Evolutionary conservation across 2,888 invertebrate species (phyloP), one percentile per base, ranked within the genome.

Genomic region (Diploptera punctata): DNA sequence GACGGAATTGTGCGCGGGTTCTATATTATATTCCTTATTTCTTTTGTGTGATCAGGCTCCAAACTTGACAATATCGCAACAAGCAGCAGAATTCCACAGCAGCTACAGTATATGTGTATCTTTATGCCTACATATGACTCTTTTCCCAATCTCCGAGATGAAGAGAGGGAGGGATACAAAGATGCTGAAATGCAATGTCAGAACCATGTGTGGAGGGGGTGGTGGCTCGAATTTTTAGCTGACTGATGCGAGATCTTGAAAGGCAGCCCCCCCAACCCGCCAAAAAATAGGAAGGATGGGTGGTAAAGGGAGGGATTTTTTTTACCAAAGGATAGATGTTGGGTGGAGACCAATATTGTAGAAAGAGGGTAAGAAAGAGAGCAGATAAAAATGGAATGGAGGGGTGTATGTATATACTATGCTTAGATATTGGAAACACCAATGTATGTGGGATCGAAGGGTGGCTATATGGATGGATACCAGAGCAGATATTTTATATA

Each of bases 281-380:
- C 68, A 52, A 67, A 67, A 67, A 70, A 70, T 49, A 67, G n/a
- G 60, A 49, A 62, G 57, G 57, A 57, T 65, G 68, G 68, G 38
- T 24, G 49, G 44, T 19, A 49, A 52, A 24, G 47, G 67, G 54
- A 31, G 33, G 43, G 52, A 52, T 31, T 31, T 62, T 31, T 65
- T n/a, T n/a, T n/a, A n/a, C n/a, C n/a, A 18, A 24, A 43, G 52
- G 71, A 52, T 33, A 18, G 71, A 61, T 21, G 70, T 57, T 26
- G 61, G 47, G 26, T 38, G 24, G 57, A 47, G 70, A 33, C 73
- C 73, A 73, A 73, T 73, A 73, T 73, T 71, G 69, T 68, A 71
- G 71, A 71, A 68, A 67, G 71, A 61, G 71, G 69, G 62, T 38
- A 31, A 38, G 70, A 49, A 49, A 31, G 57, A 57, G 65, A 67